Evolutionary conservation across 2,797 vertebrate species (phyloP).

Genomic region (Atherinosoma microstoma): DNA sequence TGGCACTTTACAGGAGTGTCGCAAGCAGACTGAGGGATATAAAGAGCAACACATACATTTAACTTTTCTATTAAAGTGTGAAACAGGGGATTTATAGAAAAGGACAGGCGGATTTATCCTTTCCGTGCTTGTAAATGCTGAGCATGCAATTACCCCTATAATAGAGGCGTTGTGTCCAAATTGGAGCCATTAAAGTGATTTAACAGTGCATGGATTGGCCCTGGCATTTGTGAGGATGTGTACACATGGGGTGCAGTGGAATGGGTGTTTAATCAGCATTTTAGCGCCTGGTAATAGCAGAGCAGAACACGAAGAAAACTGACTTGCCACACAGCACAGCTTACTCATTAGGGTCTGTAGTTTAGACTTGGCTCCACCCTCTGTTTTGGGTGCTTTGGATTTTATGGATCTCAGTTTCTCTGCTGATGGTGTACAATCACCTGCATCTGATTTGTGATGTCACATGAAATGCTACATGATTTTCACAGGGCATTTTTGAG

Average conservation of each 20-base stretch:
- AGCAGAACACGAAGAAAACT: conserved; percentile 71
- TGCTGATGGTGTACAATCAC: conserved; percentile 14
- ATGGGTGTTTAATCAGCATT: conserved; percentile 85
- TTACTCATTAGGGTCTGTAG: conserved; percentile 74
- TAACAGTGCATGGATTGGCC: conserved; percentile 87
- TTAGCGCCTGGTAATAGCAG: conserved; percentile 81
- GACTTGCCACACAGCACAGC: conserved; percentile 70
- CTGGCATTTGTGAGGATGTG: conserved; percentile 88
- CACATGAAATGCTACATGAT: not conserved
- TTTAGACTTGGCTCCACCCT: conserved; percentile 55
- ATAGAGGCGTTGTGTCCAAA: conserved; percentile 89
- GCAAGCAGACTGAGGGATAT: conserved; percentile 69
- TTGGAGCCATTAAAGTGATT: conserved; percentile 90
- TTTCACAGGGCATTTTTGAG: not conserved
- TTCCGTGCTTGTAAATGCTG: conserved; percentile 88
- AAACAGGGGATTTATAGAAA: conserved; percentile 85
- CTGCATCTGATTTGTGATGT: conserved; percentile 10
- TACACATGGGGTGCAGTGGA: conserved; percentile 85
- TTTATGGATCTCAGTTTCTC: conserved; percentile 8
- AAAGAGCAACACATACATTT: conserved; percentile 82
- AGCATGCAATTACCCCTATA: conserved; percentile 89
- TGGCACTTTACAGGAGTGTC: conserved; percentile 70
- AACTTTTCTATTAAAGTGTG: conserved; percentile 84
- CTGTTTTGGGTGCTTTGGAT: conserved; percentile 50
- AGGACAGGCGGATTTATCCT: conserved; percentile 86